A percentile compares a stretch with the other conserved stretches of the same genome.
Conservation (phyloP, 1,140 invertebrate genomes). For the Branchinecta lynchi region DNA sequence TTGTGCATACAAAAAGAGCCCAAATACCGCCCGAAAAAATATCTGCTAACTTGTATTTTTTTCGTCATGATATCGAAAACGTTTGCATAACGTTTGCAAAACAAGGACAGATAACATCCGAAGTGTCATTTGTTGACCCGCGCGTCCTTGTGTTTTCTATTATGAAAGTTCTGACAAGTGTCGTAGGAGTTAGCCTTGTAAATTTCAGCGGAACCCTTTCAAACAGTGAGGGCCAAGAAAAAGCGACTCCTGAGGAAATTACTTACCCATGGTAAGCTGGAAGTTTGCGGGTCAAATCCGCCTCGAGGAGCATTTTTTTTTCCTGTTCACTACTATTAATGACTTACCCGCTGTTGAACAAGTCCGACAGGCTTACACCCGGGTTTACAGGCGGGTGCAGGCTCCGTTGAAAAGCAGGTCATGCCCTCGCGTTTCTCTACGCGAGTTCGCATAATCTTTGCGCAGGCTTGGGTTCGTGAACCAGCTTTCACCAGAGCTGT, state of each 20-base stretch:
- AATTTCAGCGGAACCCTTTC: too few species aligned
- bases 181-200: too few species aligned
- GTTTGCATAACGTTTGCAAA: too few species aligned
- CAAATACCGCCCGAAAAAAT: too few species aligned
- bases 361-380: background rate
- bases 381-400: conserved; percentile 12
- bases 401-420: conserved; percentile 17
- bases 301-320: background rate
- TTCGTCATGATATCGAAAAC: too few species aligned
- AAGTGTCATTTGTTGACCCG: too few species aligned
- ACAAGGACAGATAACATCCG: too few species aligned
- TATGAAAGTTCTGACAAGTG: too few species aligned
- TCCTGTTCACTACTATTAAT: background rate
- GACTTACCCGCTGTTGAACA: conserved; percentile 15
- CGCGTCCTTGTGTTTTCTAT: too few species aligned
- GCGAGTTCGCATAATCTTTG: background rate
- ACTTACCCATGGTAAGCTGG: background rate
- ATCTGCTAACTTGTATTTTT: too few species aligned
- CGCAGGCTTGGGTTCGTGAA: background rate
- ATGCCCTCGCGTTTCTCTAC: conserved; percentile 8
- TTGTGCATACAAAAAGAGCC: too few species aligned
- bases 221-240: background rate
- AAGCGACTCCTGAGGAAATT: background rate
- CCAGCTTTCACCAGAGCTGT: background rate
- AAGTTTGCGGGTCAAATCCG: background rate